phyloP scores from a whole-genome alignment of 2,888 invertebrate species.

The Augiades crinisus region DNA sequence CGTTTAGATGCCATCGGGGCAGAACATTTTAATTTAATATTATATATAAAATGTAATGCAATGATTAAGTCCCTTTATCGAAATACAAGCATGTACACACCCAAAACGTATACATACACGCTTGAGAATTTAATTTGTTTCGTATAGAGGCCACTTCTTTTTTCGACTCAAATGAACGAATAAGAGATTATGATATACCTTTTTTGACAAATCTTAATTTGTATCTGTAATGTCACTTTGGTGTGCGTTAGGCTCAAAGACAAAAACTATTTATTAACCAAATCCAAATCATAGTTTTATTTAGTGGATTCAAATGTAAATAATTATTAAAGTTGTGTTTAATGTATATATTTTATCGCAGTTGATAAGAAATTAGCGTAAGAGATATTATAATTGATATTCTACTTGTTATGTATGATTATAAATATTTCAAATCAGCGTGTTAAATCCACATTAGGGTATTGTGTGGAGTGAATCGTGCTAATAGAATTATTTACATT shows the following conservation, averaged over 20 bases:
- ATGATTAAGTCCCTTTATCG: no score
- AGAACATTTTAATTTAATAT: no score
- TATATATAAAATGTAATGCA: no score
- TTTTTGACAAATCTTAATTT: no score
- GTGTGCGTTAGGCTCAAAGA: background rate
- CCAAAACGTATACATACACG: no score
- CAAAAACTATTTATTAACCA: constrained; percentile 6
- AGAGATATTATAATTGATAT: constrained; percentile 30
- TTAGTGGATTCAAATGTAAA: background rate
- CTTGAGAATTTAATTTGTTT: no score
- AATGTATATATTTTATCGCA: constrained; percentile 21
- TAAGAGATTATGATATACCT: no score
- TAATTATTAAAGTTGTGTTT: constrained; percentile 13
- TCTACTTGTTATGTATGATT: constrained; percentile 19
- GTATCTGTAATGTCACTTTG: constrained; percentile 3
- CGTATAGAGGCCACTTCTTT: no score
- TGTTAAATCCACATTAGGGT: constrained; percentile 1
- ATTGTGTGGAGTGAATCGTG: constrained; percentile 1
- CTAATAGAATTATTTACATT: constrained; percentile 10
- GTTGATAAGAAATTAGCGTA: constrained; percentile 16
- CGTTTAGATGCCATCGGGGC: no score
- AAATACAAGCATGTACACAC: no score
- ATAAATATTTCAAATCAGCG: background rate
- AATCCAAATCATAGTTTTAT: constrained; percentile 1
- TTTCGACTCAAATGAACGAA: no score